A percentile compares a stretch with the other conserved stretches of the same genome.
Conservation (phyloP, 2,797 vertebrate genomes). For the Eulemur mongoz region DNA sequence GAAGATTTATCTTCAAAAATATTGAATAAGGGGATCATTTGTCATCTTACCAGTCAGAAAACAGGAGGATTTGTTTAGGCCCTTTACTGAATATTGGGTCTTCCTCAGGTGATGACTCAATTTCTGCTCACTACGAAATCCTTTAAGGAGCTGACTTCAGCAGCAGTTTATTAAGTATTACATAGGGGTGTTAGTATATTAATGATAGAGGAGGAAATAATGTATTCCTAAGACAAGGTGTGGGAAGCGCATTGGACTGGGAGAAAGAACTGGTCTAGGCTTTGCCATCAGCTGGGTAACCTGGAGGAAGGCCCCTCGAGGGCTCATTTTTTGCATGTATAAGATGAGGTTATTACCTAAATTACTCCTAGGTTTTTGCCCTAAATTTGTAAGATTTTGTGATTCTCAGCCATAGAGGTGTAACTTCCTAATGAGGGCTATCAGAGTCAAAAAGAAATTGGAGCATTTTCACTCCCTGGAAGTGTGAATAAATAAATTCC, state of each 20-base stretch:
- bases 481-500: background rate
- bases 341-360: background rate
- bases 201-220: background rate
- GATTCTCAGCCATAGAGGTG: background rate
- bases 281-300: background rate
- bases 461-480: background rate
- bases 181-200: background rate
- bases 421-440: background rate
- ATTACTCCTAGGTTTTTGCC: background rate
- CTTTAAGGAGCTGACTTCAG: background rate
- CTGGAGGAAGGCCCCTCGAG: background rate
- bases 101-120: background rate
- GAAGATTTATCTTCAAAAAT: background rate
- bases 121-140: background rate
- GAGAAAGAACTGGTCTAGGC: background rate
- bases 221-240: background rate
- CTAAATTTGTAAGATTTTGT: background rate
- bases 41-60: constrained; percentile 20
- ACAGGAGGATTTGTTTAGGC: background rate
- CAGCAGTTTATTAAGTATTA: background rate
- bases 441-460: background rate
- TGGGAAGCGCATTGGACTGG: background rate
- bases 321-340: background rate
- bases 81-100: background rate
- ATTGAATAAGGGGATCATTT: constrained; percentile 15